A percentile compares a stretch with the other conserved stretches of the same genome.
Conservation (phyloP, 2,113 vertebrate genomes). For the Hylia prasina region DNA sequence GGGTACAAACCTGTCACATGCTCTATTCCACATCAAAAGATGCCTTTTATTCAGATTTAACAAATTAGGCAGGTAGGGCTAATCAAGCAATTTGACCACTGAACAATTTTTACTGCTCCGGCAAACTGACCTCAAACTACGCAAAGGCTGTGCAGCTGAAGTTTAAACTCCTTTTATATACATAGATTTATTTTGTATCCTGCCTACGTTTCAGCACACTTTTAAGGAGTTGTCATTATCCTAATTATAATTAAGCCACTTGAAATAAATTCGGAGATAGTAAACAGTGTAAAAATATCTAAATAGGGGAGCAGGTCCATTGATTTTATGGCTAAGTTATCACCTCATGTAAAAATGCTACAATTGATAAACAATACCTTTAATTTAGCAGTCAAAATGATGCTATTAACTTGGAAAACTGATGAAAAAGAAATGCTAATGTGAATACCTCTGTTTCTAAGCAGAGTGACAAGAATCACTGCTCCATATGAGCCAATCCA, state of each 20-base stretch:
- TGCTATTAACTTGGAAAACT: conserved; percentile 2
- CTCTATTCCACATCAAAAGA: background rate
- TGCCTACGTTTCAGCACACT: background rate
- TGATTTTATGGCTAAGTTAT: conserved; percentile 16
- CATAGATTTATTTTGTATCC: background rate
- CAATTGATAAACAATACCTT: background rate
- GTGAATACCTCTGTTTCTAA: background rate
- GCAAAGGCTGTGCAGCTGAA: background rate
- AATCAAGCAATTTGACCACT: conserved; percentile 1
- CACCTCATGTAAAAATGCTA: background rate
- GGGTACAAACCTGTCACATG: background rate
- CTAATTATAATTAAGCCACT: conserved; percentile 43
- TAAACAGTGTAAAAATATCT: conserved; percentile 33
- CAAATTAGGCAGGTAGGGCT: background rate
- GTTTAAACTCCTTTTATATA: background rate
- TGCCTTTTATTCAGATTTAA: conserved; percentile 20
- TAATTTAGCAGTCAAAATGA: background rate
- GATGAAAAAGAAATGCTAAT: background rate
- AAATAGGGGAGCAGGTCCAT: background rate
- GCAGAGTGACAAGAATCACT: background rate
- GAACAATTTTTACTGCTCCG: conserved; percentile 20
- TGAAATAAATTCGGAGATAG: background rate
- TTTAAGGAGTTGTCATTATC: conserved; percentile 20
- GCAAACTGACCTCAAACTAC: background rate
- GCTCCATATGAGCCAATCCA: background rate